These are phyloP conservation scores for Liposcelis brunnea DNA, from an alignment of 2,888 invertebrate species.

Conservation along the genomic window DNA sequence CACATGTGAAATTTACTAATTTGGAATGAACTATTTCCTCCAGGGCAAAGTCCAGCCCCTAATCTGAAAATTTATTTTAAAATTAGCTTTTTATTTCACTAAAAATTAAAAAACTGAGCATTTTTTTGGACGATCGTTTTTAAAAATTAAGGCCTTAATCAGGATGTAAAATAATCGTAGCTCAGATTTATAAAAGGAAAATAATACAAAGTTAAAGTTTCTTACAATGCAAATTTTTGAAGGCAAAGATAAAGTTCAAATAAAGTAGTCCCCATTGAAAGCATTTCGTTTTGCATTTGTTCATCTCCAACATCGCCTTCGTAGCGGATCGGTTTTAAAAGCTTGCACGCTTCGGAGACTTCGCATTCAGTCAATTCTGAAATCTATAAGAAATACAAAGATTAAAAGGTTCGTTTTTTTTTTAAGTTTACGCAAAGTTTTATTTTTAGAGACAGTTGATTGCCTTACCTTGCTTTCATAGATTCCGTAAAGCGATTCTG, in stretches of 20 bases:
- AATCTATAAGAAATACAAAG: conserved; percentile 20
- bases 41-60: conserved; percentile 49
- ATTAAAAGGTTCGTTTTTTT: neutral
- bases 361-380: conserved; percentile 50
- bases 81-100: neutral
- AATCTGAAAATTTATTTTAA: conserved; percentile 33
- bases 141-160: neutral
- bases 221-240: conserved; percentile 66
- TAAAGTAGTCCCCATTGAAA: conserved; percentile 70
- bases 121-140: neutral
- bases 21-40: conserved; percentile 41
- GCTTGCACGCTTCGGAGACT: conserved; percentile 53
- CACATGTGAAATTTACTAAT: conserved; percentile 65
- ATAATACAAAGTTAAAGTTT: too few species aligned
- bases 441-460: neutral
- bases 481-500: conserved; percentile 48
- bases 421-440: neutral
- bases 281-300: conserved; percentile 39
- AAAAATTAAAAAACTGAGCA: conserved; percentile 1
- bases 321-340: conserved; percentile 45
- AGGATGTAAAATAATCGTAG: neutral
- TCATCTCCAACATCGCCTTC: conserved; percentile 34
- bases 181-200: neutral
- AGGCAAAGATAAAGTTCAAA: conserved; percentile 84
- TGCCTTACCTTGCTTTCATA: conserved; percentile 49